Percentiles rank a stretch among this genome's conserved stretches.
phyloP scores from a whole-genome alignment of 2,113 vertebrate species.

The Callionymus lyra region DNA sequence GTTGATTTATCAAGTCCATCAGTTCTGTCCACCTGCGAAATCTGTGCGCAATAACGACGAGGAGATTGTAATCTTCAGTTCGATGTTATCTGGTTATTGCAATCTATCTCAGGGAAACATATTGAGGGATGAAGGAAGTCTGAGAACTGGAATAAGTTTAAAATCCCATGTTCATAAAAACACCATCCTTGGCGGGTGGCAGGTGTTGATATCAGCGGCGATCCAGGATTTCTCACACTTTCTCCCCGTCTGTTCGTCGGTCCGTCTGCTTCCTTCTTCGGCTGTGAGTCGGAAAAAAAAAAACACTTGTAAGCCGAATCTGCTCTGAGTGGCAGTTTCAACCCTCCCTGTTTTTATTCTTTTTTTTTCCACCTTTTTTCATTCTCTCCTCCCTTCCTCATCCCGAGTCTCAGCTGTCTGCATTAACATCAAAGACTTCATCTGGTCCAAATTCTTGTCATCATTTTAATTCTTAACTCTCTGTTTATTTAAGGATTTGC shows the following conservation, averaged over 20 bases:
- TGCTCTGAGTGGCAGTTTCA: slow-evolving; percentile 30
- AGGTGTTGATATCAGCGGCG: slow-evolving; percentile 46
- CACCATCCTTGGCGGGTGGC: slow-evolving; percentile 44
- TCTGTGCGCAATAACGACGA: slow-evolving; percentile 31
- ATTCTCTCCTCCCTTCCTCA: slow-evolving; percentile 11
- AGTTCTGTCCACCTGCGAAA: slow-evolving; percentile 33
- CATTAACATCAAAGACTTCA: slow-evolving; percentile 54
- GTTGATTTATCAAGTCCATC: slow-evolving; percentile 34
- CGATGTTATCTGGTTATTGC: slow-evolving; percentile 22
- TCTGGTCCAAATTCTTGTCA: slow-evolving; percentile 48
- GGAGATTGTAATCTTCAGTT: slow-evolving; percentile 45
- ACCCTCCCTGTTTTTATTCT: not conserved
- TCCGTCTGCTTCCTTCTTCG: slow-evolving; percentile 41
- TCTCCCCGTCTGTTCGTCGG: slow-evolving; percentile 40
- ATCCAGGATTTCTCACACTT: slow-evolving; percentile 53
- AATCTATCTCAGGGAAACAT: slow-evolving; percentile 17
- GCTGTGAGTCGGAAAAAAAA: slow-evolving; percentile 37
- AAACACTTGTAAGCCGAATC: slow-evolving; percentile 49
- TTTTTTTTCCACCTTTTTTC: not conserved
- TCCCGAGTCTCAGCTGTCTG: slow-evolving; percentile 30
- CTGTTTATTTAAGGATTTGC: slow-evolving; percentile 65
- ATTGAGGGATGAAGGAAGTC: too few species aligned
- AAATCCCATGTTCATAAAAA: slow-evolving; percentile 64
- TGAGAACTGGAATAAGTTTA: slow-evolving; percentile 14
- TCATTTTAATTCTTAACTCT: slow-evolving; percentile 41